phyloP scores from a whole-genome alignment of 2,888 invertebrate species.

The Apantesis nais region DNA sequence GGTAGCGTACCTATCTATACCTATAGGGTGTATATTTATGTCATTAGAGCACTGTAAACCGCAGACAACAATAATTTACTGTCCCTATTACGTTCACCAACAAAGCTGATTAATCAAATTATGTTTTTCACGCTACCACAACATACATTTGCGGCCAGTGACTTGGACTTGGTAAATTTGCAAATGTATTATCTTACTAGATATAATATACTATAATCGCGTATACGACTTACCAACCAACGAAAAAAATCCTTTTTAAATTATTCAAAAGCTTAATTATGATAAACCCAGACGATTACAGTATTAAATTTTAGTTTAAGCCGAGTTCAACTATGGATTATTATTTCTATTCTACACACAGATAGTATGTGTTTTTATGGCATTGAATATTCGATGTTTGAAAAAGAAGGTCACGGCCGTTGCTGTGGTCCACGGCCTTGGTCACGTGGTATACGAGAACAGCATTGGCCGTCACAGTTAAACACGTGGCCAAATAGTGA shows the following conservation, averaged over 20 bases:
- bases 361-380: neutral
- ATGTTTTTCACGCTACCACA: slow-evolving; percentile 20
- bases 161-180: slow-evolving; percentile 6
- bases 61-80: slow-evolving; percentile 33
- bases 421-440: slow-evolving; percentile 5
- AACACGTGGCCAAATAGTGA: slow-evolving; percentile 2
- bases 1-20: too few species aligned
- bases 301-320: neutral
- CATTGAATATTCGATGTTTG: slow-evolving; percentile 5
- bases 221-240: too few species aligned
- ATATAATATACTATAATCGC: neutral
- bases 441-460: slow-evolving; percentile 14
- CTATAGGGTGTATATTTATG: slow-evolving; percentile 17
- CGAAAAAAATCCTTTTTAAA: neutral
- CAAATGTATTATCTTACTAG: neutral
- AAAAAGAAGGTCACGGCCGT: slow-evolving; percentile 1
- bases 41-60: slow-evolving; percentile 23
- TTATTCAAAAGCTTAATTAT: neutral
- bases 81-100: slow-evolving; percentile 30
- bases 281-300: neutral
- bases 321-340: neutral
- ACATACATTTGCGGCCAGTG: slow-evolving; percentile 15
- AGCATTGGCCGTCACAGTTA: neutral
- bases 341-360: neutral
- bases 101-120: slow-evolving; percentile 23